Conservation (phyloP, 2,797 vertebrate genomes). For the Erpetoichthys calabaricus region DNA sequence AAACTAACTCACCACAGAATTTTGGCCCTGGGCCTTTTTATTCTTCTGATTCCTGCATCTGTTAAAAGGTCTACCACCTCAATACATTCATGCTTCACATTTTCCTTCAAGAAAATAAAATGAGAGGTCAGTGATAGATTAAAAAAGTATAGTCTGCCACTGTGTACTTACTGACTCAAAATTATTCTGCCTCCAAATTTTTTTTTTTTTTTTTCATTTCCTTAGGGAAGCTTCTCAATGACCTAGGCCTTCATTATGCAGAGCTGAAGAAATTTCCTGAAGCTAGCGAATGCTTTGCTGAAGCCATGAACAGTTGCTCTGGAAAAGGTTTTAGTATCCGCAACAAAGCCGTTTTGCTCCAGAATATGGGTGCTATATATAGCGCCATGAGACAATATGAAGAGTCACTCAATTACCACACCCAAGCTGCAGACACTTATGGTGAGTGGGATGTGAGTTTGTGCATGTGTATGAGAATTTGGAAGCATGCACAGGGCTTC, state of each 20-base stretch:
- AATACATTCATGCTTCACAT: too few species aligned
- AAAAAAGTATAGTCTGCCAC: too few species aligned
- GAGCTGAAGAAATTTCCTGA: slow-evolving; percentile 16
- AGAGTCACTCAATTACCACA: slow-evolving; percentile 14
- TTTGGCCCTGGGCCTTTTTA: too few species aligned
- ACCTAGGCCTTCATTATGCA: slow-evolving; percentile 16
- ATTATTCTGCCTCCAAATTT: too few species aligned
- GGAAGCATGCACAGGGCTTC: too few species aligned
- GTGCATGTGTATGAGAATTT: too few species aligned
- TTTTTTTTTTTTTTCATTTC: neutral
- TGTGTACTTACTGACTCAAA: too few species aligned
- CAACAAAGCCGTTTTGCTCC: slow-evolving; percentile 11
- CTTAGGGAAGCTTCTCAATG: slow-evolving; percentile 18
- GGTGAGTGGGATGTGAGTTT: neutral
- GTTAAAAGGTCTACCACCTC: too few species aligned
- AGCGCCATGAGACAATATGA: slow-evolving; percentile 12
- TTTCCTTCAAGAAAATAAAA: too few species aligned
- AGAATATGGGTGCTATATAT: slow-evolving; percentile 13
- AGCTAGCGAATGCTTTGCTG: slow-evolving; percentile 14
- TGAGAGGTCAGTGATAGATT: too few species aligned
- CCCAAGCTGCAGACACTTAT: slow-evolving; percentile 12
- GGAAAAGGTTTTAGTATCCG: slow-evolving; percentile 1
- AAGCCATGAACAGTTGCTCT: slow-evolving; percentile 12
- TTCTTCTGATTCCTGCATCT: too few species aligned
- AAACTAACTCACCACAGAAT: too few species aligned